Conservation (phyloP, 2,797 vertebrate genomes). For the Cichlasoma orientale region DNA sequence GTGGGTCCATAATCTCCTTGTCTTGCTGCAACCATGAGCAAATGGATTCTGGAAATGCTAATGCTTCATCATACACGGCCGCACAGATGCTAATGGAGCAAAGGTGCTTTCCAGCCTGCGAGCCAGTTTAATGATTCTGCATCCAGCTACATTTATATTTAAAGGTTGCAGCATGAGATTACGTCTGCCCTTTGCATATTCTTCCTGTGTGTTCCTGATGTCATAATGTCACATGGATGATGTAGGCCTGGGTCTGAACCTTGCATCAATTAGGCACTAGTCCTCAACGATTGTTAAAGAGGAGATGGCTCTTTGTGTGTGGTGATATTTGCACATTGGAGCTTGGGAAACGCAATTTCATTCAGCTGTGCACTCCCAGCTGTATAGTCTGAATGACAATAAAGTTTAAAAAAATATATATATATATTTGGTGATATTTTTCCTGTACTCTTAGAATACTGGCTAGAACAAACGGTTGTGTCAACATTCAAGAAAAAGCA, state of each 20-base stretch:
- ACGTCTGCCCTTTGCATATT: neutral
- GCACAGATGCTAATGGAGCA: slow-evolving; percentile 35
- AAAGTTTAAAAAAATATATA: too few species aligned
- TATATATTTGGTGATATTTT: neutral
- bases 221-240: neutral
- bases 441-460: neutral
- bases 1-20: slow-evolving; percentile 38
- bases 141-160: slow-evolving; percentile 27
- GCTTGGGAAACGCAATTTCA: too few species aligned
- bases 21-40: slow-evolving; percentile 25
- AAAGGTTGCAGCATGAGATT: slow-evolving; percentile 33
- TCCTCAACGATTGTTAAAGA: neutral
- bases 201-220: neutral
- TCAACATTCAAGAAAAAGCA: neutral
- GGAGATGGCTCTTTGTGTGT: neutral
- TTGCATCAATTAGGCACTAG: neutral
- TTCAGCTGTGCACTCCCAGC: too few species aligned
- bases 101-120: slow-evolving; percentile 21
- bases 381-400: too few species aligned
- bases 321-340: too few species aligned
- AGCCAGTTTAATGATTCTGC: slow-evolving; percentile 33
- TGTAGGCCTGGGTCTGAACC: neutral
- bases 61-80: slow-evolving; percentile 40
- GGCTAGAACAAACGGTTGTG: neutral
- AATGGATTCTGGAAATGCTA: slow-evolving; percentile 52